phyloP scores from a whole-genome alignment of 2,888 invertebrate genomes.

The Cantharis nigra region DNA sequence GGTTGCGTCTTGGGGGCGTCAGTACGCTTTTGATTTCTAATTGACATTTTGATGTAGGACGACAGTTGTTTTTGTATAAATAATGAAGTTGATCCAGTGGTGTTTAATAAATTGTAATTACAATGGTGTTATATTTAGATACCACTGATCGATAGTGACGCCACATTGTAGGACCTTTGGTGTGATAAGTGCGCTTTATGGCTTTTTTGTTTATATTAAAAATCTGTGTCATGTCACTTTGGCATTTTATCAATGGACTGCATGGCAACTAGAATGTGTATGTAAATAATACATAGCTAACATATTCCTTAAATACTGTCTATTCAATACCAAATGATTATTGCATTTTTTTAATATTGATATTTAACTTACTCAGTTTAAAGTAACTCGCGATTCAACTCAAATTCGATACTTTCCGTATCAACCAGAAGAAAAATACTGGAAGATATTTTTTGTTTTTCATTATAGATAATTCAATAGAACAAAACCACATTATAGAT shows the following conservation, averaged over 20 bases:
- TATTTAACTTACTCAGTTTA: neutral
- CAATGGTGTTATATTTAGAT: neutral
- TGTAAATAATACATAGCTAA: constrained; percentile 9
- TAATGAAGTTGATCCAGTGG: neutral
- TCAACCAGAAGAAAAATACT: neutral
- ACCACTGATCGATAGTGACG: neutral
- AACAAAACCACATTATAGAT: neutral
- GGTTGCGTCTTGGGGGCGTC: constrained; percentile 26
- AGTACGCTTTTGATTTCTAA: constrained; percentile 28
- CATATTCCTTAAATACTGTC: neutral
- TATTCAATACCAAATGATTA: neutral
- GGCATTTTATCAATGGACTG: constrained; percentile 31
- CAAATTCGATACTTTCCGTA: neutral
- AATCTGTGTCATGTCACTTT: constrained; percentile 32
- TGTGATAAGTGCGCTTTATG: constrained; percentile 6
- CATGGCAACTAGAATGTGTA: constrained; percentile 32
- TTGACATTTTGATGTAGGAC: constrained; percentile 40
- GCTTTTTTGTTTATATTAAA: constrained; percentile 9
- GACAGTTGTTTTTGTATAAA: constrained; percentile 3
- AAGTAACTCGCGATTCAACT: neutral
- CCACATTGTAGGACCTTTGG: neutral
- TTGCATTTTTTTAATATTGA: neutral
- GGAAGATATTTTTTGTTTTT: neutral
- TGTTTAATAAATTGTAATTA: neutral
- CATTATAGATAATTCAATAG: neutral